These are phyloP conservation scores for Neuroterus valhalla DNA, from an alignment of 1,140 invertebrate species.

Conservation along the genomic window DNA sequence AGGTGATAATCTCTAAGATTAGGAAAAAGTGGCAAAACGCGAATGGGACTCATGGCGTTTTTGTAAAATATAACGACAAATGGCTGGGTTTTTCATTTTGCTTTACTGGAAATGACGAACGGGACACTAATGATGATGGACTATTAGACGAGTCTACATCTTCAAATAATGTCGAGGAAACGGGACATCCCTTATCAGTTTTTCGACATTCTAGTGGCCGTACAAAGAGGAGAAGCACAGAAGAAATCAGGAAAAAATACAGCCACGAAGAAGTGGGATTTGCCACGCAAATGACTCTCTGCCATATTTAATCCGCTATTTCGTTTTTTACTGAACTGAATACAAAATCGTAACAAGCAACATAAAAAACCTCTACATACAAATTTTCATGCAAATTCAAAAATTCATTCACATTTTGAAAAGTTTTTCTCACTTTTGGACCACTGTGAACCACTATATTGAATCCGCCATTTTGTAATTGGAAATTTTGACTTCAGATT, in stretches of 20 bases:
- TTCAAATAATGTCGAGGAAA: background rate
- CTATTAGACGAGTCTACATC: too few species aligned
- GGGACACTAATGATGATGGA: too few species aligned
- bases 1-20: background rate
- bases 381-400: too few species aligned
- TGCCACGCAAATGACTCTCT: conserved; percentile 27
- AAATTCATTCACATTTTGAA: too few species aligned
- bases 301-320: too few species aligned
- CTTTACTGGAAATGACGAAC: background rate
- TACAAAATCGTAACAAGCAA: too few species aligned
- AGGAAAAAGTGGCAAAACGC: conserved; percentile 29
- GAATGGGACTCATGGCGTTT: conserved; percentile 6
- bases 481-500: too few species aligned
- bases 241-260: conserved; percentile 2
- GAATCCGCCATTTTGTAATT: too few species aligned
- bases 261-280: background rate
- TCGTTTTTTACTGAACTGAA: too few species aligned
- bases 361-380: too few species aligned
- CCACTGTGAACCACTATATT: too few species aligned
- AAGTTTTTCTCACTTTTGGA: too few species aligned
- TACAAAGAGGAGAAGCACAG: conserved; percentile 18
- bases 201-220: conserved; percentile 36
- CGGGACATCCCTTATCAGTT: conserved; percentile 42
- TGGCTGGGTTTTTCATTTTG: background rate
- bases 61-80: conserved; percentile 3